Percentiles rank a stretch among this genome's conserved stretches.
These are phyloP conservation scores for Campoletis sonorensis DNA, from an alignment of 1,140 invertebrate species.

Conservation along the genomic window DNA sequence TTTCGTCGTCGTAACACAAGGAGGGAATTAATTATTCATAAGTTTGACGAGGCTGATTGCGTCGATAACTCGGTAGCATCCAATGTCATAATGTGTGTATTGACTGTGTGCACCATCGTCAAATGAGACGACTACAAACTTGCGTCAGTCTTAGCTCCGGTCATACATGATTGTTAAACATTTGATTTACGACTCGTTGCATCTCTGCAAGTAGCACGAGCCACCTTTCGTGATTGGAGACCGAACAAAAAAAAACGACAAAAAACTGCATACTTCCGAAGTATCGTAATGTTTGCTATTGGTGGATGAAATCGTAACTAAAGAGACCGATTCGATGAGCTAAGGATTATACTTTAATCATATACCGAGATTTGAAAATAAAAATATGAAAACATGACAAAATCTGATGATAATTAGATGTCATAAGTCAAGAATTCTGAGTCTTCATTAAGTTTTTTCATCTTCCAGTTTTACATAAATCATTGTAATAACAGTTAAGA, in stretches of 20 bases:
- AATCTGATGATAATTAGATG: no score
- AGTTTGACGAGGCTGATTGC: slow-evolving; percentile 29
- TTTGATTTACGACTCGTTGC: slow-evolving; percentile 29
- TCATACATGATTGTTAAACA: slow-evolving; percentile 20
- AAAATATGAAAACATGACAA: no score
- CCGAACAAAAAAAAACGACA: not conserved
- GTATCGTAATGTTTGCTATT: no score
- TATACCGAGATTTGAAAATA: no score
- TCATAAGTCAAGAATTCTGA: no score
- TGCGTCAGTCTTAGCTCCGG: not conserved
- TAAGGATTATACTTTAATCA: no score
- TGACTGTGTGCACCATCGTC: not conserved
- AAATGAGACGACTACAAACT: slow-evolving; percentile 14
- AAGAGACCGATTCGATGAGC: no score
- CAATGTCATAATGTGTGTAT: not conserved
- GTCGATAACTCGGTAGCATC: slow-evolving; percentile 16
- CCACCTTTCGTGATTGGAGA: not conserved
- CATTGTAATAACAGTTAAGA: no score
- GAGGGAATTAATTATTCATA: slow-evolving; percentile 18
- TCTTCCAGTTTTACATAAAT: no score
- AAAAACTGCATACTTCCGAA: not conserved
- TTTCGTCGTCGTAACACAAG: not conserved
- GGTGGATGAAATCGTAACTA: no score
- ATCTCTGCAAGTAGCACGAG: not conserved
- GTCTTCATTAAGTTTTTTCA: no score